Evolutionary conservation across 2,113 vertebrate genomes (phyloP).

Genomic region (Nibea albiflora): DNA sequence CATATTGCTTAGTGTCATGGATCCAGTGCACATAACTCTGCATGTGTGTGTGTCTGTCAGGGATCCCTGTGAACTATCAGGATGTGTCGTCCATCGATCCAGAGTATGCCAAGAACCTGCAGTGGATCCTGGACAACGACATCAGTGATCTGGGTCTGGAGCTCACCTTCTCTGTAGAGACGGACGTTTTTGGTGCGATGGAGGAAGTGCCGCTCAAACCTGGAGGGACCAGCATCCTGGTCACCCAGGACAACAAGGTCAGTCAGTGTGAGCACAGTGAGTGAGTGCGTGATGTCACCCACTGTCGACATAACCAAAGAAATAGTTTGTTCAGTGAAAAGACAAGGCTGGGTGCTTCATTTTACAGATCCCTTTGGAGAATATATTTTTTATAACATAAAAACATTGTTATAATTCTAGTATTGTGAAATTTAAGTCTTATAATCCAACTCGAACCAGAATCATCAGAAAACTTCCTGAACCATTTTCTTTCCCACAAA

Average conservation of each 20-base stretch:
- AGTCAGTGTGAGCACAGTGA: background rate
- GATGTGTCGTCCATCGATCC: slow-evolving; percentile 99
- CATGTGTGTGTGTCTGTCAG: slow-evolving; percentile 80
- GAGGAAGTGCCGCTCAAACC: slow-evolving; percentile 97
- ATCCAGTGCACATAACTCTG: background rate
- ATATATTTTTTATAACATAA: background rate
- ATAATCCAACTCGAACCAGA: background rate
- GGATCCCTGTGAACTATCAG: slow-evolving; percentile 98
- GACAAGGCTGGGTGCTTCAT: background rate
- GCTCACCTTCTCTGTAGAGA: slow-evolving; percentile 97
- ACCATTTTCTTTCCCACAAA: background rate
- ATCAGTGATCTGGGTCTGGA: slow-evolving; percentile 97
- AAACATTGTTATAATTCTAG: background rate
- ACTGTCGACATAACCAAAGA: background rate
- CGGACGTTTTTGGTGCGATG: slow-evolving; percentile 97
- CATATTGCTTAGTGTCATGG: background rate
- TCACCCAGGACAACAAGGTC: slow-evolving; percentile 98
- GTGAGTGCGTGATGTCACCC: background rate
- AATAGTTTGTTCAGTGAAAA: background rate
- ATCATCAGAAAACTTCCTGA: background rate
- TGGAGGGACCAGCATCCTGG: slow-evolving; percentile 92
- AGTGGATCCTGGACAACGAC: slow-evolving; percentile 99
- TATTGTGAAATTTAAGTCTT: background rate
- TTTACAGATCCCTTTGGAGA: too few relatives aligned
- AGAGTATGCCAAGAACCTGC: slow-evolving; percentile 98